Evolutionary conservation across 2,888 invertebrate genomes (phyloP), one percentile per base, ranked within the genome.

Genomic region (Agrilus cyanescens): DNA sequence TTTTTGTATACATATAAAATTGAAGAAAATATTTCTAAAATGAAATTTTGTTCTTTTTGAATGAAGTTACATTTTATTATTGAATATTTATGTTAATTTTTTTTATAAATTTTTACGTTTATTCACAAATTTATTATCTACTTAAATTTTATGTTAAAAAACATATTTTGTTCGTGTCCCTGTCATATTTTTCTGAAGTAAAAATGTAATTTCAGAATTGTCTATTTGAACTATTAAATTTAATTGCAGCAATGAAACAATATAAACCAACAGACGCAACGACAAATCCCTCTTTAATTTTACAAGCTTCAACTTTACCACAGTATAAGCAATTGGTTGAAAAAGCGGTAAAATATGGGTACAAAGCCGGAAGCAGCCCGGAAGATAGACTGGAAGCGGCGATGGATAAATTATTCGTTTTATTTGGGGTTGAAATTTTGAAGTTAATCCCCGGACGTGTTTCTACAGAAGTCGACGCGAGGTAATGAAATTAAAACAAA

Each of bases 241-340:
- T 14, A 38, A 34, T 53, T 54, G 39, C 61, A 96, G 97, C 90
- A 8, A 96, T 98, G 82, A 86, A 90, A 66, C 80, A 85, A 54
- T 98, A 93, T 68, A 88, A 91, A 66, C 98, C 98, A 3, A 96
- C 94, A 1, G 98, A 98, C 82, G 97, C 97, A 31, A 98, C 98
- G 2, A 98, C 98, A 40, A 98, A 98, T 68, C 98, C 98, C 4
- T 96, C 97, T 5, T 73, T 98, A 40, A 96, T 98, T 53, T 72
- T 98, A 54, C 87, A 89, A 40, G 98, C 97, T 1, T 87, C 97
- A 20, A 85, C 78, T 55, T 85, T 95, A 78, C 83, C 89, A n/a
- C 88, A 91, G 59, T 99, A 98, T 67, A 80, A 86, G 59, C 76
- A 81, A 51, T 71, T 98, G 39, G 80, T 98, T 44, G 80, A 89